Evolutionary conservation across 2,113 vertebrate genomes (phyloP).

Genomic region (Macrotus californicus): DNA sequence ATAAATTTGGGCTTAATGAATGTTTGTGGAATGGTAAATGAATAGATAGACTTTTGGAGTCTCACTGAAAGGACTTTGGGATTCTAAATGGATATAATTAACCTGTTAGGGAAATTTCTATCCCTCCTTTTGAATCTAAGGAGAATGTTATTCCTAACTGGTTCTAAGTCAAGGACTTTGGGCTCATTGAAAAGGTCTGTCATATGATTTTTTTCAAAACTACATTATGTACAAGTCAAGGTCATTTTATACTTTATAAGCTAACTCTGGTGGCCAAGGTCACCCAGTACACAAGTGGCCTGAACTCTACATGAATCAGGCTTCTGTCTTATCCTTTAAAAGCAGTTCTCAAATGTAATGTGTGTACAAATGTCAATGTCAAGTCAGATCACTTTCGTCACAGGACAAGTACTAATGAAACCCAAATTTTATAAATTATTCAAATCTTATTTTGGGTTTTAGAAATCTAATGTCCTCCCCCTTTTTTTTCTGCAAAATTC

Average conservation of each 20-base stretch:
- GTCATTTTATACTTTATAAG: constrained; percentile 10
- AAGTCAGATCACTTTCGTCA: not conserved
- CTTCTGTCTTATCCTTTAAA: not conserved
- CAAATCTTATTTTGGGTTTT: constrained; percentile 34
- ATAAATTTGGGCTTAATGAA: constrained; percentile 15
- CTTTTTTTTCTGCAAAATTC: not conserved
- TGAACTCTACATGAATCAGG: not conserved
- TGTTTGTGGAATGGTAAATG: not conserved
- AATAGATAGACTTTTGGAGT: not conserved
- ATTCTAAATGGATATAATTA: constrained; percentile 7
- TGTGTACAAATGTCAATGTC: not conserved
- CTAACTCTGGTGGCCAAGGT: not conserved
- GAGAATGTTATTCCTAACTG: not conserved
- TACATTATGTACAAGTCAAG: not conserved
- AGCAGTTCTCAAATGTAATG: not conserved
- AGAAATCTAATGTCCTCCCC: not conserved
- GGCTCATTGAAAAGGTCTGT: not conserved
- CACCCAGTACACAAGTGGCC: not conserved
- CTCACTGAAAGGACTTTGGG: not conserved
- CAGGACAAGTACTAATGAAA: not conserved
- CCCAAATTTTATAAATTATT: not conserved
- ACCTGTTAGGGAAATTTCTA: not conserved
- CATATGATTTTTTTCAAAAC: not conserved
- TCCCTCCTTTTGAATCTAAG: not conserved
- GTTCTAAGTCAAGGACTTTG: not conserved